These are phyloP conservation scores for Paratrypauchen microcephalus DNA, from an alignment of 2,797 vertebrate species.

Conservation along the genomic window DNA sequence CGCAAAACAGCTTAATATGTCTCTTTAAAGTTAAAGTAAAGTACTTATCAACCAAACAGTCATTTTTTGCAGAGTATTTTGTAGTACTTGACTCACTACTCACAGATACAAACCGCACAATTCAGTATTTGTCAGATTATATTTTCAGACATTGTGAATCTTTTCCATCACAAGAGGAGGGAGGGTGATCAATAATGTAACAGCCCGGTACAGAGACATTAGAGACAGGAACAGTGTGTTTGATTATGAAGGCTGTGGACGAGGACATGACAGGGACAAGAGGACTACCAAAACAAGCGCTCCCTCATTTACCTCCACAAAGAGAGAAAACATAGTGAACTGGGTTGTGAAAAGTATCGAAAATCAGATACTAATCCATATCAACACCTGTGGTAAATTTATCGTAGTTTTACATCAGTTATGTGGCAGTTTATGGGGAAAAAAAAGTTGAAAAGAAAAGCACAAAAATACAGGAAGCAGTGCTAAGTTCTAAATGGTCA, in stretches of 20 bases:
- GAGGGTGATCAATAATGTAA: constrained; percentile 61
- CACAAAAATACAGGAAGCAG: too few relatives aligned
- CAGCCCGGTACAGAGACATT: constrained; percentile 63
- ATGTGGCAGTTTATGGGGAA: too few relatives aligned
- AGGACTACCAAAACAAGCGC: background rate
- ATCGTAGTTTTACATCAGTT: too few relatives aligned
- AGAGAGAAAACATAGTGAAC: background rate
- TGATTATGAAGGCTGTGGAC: constrained; percentile 46
- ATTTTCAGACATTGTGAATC: background rate
- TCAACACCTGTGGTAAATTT: too few relatives aligned
- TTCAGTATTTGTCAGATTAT: background rate
- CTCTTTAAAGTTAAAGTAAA: too few relatives aligned
- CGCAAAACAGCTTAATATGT: too few relatives aligned
- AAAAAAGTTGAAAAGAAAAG: too few relatives aligned
- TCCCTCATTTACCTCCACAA: background rate
- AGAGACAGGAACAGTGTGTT: constrained; percentile 60
- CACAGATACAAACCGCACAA: background rate
- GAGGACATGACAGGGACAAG: constrained; percentile 16
- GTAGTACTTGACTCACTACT: background rate
- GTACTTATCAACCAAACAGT: too few relatives aligned
- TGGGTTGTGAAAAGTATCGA: too few relatives aligned
- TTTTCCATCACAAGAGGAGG: background rate
- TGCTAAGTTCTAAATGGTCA: too few relatives aligned
- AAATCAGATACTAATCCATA: too few relatives aligned
- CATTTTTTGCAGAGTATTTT: too few relatives aligned